Conservation (phyloP, 2,113 vertebrate species). For the Nerophis lumbriciformis region DNA sequence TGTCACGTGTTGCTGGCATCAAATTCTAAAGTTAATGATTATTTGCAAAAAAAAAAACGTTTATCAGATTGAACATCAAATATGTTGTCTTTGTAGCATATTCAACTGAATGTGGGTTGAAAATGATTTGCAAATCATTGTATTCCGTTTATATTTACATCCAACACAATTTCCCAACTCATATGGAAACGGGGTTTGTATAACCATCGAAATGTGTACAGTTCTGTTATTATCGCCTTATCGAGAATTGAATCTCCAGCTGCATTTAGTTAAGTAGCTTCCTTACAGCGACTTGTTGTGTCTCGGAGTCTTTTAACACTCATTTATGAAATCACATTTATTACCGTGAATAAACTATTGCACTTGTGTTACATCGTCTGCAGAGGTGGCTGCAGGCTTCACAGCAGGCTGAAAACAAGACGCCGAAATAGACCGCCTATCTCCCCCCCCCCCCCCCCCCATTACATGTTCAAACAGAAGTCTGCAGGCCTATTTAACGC, state of each 20-base stretch:
- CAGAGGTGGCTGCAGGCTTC: constrained; percentile 26
- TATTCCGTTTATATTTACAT: no score
- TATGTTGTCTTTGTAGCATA: no score
- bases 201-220: neutral
- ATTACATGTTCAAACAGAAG: constrained; percentile 48
- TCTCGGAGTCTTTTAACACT: constrained; percentile 11
- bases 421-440: constrained; percentile 6
- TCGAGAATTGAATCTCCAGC: constrained; percentile 17
- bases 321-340: constrained; percentile 18
- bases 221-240: neutral
- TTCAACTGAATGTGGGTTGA: no score
- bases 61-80: no score
- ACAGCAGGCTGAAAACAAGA: constrained; percentile 29
- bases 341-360: constrained; percentile 11
- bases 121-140: no score
- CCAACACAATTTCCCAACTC: no score
- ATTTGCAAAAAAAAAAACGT: no score
- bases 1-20: no score
- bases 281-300: neutral
- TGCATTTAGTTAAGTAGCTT: neutral
- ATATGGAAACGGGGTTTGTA: no score
- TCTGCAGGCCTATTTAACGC: constrained; percentile 37
- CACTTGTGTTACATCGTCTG: constrained; percentile 16
- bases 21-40: no score
- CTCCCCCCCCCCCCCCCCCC: constrained; percentile 2